Base-by-base conservation (phyloP, 2,888 invertebrate species). In the Patella caerulea region DNA sequence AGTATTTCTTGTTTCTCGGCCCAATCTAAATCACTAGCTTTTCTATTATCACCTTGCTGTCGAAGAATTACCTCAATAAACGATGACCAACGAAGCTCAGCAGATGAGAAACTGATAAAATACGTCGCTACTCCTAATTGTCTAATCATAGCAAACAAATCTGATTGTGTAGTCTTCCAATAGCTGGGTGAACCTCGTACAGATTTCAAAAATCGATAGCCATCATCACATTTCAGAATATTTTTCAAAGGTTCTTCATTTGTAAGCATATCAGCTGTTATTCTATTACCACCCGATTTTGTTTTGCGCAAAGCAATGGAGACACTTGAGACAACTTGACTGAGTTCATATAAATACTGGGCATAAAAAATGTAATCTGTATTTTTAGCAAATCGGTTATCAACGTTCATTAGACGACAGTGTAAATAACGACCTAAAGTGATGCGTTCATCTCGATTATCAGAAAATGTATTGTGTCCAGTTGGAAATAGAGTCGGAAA, bases 121-220 rank as follows among this genome's bases (percentile, higher is more conserved):
- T 81, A 81, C 29, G 29, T 29, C 29, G 29, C 29, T 0, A 75
- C 65, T 0, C 82, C 82, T 11, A 85, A 73, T 74, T 85, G 84
- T 19, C 84, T 45, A n/a, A 85, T 81, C 81, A 83, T 81, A 29
- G 82, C 84, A 53, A 81, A 79, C 15, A 82, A 24, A 53, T 82
- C 80, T 69, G 75, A 79, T 53, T 74, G 56, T 52, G 19, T 52
- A 24, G 72, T 71, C 69, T 75, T 19, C 34, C 72, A 71, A 59
- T 56, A 55, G 1, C 53, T 54, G 34, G 75, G 70, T 54, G 79
- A 56, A 17, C 71, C 59, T 72, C 79, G 71, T 9, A 78, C 24
- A 45, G 59, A 80, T 72, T 74, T 59, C 75, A 81, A 69, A 54
- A 77, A 73, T 56, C 77, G 52, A n/a, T 77, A 72, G 34, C 82